phyloP scores from a whole-genome alignment of 2,113 vertebrate species.

The Colaptes auratus region DNA sequence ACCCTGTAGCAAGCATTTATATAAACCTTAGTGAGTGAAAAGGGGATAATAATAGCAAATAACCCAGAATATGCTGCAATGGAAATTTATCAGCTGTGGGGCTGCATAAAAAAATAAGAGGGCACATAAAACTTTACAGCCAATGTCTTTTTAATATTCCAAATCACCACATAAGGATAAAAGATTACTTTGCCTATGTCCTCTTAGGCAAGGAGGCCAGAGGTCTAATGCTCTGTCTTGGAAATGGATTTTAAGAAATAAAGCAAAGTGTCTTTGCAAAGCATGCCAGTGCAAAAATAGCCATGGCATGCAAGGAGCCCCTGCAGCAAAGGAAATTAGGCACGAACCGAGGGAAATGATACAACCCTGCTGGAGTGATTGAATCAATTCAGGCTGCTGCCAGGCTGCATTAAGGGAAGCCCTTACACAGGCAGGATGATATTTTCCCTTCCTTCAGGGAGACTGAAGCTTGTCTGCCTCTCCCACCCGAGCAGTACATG shows the following conservation, averaged over 20 bases:
- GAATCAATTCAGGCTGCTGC: not conserved
- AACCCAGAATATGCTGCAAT: not conserved
- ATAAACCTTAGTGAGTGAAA: not conserved
- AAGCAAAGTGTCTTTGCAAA: not conserved
- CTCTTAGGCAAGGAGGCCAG: constrained; percentile 1
- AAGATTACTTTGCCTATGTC: constrained; percentile 18
- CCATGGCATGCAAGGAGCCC: not conserved
- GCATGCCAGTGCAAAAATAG: constrained; percentile 4
- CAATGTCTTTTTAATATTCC: constrained; percentile 17
- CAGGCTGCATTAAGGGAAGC: not conserved
- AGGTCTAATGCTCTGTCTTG: not conserved
- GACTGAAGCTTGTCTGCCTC: not conserved
- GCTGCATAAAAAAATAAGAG: not conserved
- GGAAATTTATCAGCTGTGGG: not conserved
- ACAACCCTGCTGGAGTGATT: not conserved
- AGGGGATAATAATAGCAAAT: not conserved
- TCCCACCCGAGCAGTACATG: not conserved
- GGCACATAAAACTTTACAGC: not conserved
- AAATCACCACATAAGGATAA: constrained; percentile 18
- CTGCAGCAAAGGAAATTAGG: constrained; percentile 21
- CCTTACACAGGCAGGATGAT: not conserved
- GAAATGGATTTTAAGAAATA: constrained; percentile 13
- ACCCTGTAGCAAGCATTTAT: not conserved
- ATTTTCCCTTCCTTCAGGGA: not conserved
- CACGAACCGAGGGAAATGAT: not conserved